phyloP scores from a whole-genome alignment of 2,888 invertebrate genomes.

The Petrophora chlorosata region DNA sequence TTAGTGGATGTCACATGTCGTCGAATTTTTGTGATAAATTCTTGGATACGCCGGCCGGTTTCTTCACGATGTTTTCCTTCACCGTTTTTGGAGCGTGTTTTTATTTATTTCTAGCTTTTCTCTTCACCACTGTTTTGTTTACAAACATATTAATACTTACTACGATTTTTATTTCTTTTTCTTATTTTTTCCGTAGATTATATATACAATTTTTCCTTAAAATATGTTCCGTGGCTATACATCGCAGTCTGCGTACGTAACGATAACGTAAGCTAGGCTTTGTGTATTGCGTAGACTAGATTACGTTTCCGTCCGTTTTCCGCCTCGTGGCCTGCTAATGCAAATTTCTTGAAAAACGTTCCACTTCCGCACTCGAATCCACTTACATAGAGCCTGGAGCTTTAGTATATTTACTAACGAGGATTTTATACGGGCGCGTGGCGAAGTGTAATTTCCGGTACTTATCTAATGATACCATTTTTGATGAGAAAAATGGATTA shows the following conservation, averaged over 20 bases:
- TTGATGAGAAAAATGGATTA: conserved; percentile 3
- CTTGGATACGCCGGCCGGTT: no score
- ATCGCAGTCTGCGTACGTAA: conserved; percentile 7
- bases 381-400: conserved; percentile 16
- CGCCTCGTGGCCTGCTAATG: conserved; percentile 54
- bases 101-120: no score
- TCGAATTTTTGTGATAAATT: no score
- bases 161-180: no score
- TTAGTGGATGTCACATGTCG: no score
- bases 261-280: conserved; percentile 12
- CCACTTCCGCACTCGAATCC: conserved; percentile 42
- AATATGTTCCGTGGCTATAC: no score
- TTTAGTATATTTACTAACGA: conserved; percentile 22
- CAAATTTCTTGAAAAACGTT: conserved; percentile 59
- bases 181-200: no score
- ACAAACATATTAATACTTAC: no score
- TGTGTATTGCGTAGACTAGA: conserved; percentile 37
- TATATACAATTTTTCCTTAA: no score
- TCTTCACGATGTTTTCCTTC: no score
- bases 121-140: no score
- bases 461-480: conserved; percentile 19
- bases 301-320: conserved; percentile 47
- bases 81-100: no score
- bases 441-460: conserved; percentile 27
- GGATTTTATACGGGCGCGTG: conserved; percentile 29